Evolutionary conservation across 1,140 invertebrate genomes (phyloP).

Genomic region (Euura lappo): DNA sequence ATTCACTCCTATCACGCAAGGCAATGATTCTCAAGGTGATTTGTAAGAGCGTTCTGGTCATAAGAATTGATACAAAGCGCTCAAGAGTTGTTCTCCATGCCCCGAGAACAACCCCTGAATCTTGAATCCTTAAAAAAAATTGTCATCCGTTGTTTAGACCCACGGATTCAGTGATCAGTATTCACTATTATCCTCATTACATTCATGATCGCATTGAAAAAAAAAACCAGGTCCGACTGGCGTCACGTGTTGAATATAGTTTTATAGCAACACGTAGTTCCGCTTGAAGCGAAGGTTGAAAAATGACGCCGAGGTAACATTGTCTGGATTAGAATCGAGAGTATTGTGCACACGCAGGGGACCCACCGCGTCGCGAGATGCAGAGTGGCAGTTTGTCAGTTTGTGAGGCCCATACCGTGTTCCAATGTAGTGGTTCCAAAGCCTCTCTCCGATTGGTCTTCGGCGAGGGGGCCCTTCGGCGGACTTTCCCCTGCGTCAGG

Average conservation of each 20-base stretch:
- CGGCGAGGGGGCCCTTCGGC: conserved; percentile 23
- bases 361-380: conserved; percentile 18
- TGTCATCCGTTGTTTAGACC: no score
- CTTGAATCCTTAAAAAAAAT: no score
- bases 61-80: no score
- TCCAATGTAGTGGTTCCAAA: conserved; percentile 14
- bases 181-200: no score
- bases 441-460: conserved; percentile 12
- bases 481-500: conserved; percentile 9
- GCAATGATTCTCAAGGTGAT: neutral
- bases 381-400: conserved; percentile 4
- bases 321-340: neutral
- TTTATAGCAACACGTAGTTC: neutral
- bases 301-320: neutral
- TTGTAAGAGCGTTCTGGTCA: no score
- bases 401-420: neutral
- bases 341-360: neutral
- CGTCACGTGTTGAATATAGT: neutral
- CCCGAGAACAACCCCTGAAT: no score
- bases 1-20: neutral
- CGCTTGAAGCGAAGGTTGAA: neutral
- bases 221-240: no score
- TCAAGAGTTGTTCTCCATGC: no score
- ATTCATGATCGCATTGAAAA: no score
- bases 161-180: no score